These are phyloP conservation scores for Acronicta leporina DNA, from an alignment of 2,888 invertebrate species.

Conservation along the genomic window DNA sequence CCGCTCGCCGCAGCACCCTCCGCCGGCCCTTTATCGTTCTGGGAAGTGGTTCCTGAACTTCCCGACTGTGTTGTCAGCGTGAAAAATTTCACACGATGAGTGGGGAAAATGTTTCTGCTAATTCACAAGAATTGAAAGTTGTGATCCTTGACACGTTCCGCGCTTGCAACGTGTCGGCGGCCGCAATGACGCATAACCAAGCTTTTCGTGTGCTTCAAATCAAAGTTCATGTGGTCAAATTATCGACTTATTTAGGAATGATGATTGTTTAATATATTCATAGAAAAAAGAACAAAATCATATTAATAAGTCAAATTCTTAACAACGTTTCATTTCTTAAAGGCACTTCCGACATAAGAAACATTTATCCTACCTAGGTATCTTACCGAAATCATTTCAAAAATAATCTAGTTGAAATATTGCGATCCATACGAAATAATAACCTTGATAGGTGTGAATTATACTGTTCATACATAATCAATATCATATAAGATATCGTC, in stretches of 20 bases:
- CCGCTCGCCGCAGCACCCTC: conserved; percentile 62
- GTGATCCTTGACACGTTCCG: conserved; percentile 80
- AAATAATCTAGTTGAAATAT: conserved; percentile 18
- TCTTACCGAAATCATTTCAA: conserved; percentile 6
- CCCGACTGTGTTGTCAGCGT: conserved; percentile 81
- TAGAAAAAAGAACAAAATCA: too few relatives aligned
- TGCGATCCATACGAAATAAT: conserved; percentile 8
- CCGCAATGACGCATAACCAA: conserved; percentile 71
- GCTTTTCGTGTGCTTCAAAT: conserved; percentile 68
- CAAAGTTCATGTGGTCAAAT: conserved; percentile 60
- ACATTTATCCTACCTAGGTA: background rate
- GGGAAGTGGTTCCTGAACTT: conserved; percentile 89
- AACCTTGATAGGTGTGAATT: conserved; percentile 19
- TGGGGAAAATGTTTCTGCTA: conserved; percentile 61
- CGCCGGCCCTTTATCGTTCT: conserved; percentile 87
- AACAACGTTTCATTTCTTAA: background rate
- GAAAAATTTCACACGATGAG: conserved; percentile 63
- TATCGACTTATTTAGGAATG: conserved; percentile 20
- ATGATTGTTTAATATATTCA: background rate
- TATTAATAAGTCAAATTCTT: background rate
- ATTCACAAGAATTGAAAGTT: conserved; percentile 73
- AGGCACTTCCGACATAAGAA: conserved; percentile 10
- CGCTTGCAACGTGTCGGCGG: conserved; percentile 64
- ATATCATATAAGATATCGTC: conserved; percentile 29
- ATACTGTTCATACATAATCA: background rate